Evolutionary conservation across 2,888 invertebrate genomes (phyloP).

Genomic region (Ectemnius continuus): DNA sequence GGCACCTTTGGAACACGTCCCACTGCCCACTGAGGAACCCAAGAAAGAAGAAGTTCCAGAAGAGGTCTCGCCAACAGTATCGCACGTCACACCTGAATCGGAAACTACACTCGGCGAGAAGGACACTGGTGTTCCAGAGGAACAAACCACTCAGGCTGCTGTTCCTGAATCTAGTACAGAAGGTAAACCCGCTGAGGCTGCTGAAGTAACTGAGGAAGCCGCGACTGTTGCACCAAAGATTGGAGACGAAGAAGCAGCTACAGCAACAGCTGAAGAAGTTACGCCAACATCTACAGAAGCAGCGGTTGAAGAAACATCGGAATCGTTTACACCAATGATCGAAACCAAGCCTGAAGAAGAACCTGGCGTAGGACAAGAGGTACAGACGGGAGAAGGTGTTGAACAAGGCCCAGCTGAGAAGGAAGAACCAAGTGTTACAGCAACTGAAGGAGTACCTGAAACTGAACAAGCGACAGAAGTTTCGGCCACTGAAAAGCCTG

Average conservation of each 20-base stretch:
- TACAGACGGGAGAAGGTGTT: slow-evolving; percentile 35
- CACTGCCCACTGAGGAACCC: slow-evolving; percentile 34
- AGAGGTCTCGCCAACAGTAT: slow-evolving; percentile 22
- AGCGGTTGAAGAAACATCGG: slow-evolving; percentile 32
- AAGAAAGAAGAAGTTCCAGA: slow-evolving; percentile 21
- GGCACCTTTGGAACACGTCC: slow-evolving; percentile 12
- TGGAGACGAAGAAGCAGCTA: slow-evolving; percentile 13
- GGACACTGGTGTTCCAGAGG: slow-evolving; percentile 32
- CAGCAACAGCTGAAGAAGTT: slow-evolving; percentile 35
- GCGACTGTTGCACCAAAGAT: not conserved
- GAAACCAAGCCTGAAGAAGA: slow-evolving; percentile 30
- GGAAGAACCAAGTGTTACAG: not conserved
- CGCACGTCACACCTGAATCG: slow-evolving; percentile 38
- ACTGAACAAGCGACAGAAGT: slow-evolving; percentile 30
- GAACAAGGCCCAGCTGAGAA: not conserved
- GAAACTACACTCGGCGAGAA: slow-evolving; percentile 33
- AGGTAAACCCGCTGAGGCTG: slow-evolving; percentile 13
- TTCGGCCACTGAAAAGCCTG: slow-evolving; percentile 39
- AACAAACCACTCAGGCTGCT: slow-evolving; percentile 30
- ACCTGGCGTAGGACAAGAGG: slow-evolving; percentile 16
- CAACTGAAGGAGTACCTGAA: slow-evolving; percentile 9
- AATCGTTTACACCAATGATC: slow-evolving; percentile 25
- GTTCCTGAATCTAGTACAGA: slow-evolving; percentile 25
- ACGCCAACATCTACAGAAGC: slow-evolving; percentile 27
- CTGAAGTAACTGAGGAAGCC: slow-evolving; percentile 30